Evolutionary conservation across 2,113 vertebrate genomes (phyloP).

Genomic region (Dasyurus viverrinus): DNA sequence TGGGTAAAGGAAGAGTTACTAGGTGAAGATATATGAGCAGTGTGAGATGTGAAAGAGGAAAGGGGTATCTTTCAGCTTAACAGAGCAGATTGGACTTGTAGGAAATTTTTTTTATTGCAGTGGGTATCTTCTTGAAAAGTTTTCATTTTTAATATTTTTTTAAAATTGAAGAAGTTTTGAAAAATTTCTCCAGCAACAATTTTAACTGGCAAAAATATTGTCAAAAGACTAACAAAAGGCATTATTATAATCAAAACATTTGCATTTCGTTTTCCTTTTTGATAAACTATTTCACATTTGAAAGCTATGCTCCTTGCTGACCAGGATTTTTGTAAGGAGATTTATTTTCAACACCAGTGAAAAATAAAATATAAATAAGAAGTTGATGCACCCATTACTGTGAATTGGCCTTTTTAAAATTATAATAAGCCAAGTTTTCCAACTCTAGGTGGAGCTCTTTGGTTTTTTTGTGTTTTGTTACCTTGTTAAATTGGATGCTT

Average conservation of each 20-base stretch:
- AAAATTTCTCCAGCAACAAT: not conserved
- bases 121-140: not conserved
- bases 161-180: not conserved
- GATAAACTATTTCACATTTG: conserved; percentile 27
- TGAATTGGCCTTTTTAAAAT: not conserved
- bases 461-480: conserved; percentile 60
- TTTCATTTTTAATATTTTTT: not conserved
- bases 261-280: conserved; percentile 25
- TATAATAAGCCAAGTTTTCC: conserved; percentile 29
- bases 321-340: not conserved
- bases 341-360: conserved; percentile 13
- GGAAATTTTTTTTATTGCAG: not conserved
- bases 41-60: not conserved
- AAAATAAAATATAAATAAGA: not conserved
- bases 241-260: conserved; percentile 9
- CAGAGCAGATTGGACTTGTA: not conserved
- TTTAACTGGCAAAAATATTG: not conserved
- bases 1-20: not conserved
- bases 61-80: not conserved
- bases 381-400: not conserved
- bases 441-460: conserved; percentile 84
- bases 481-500: not conserved
- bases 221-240: not conserved
- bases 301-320: conserved; percentile 20
- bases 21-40: not conserved